Conservation (phyloP, 2,797 vertebrate genomes). For the Prionace glauca region DNA sequence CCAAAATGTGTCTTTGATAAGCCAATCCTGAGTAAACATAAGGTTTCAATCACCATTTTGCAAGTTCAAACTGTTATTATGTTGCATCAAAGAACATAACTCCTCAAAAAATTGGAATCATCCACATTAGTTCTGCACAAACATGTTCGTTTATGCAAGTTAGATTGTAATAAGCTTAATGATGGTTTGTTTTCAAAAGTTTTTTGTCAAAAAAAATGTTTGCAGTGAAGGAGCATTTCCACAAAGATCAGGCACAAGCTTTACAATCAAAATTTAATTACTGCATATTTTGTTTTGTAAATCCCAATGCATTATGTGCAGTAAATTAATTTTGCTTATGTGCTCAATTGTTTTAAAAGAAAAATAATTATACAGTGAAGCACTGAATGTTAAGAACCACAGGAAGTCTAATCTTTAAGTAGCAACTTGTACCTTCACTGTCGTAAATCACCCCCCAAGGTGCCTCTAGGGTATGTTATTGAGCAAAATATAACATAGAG, state of each 20-base stretch:
- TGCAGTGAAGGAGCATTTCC: too few species aligned
- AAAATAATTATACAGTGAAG: background rate
- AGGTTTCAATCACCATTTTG: background rate
- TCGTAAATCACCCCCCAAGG: background rate
- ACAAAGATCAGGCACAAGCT: background rate
- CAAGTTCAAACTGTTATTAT: background rate
- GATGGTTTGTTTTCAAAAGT: background rate
- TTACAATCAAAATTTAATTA: background rate
- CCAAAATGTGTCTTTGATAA: background rate
- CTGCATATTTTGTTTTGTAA: background rate
- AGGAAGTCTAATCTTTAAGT: background rate
- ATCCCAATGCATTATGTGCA: background rate
- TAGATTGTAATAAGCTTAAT: background rate
- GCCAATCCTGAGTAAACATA: background rate
- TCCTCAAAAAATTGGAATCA: background rate
- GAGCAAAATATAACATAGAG: background rate
- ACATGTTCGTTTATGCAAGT: background rate
- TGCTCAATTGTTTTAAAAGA: background rate
- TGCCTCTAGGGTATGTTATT: too few species aligned
- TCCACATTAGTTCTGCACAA: background rate
- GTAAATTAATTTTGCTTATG: background rate
- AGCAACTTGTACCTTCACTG: background rate
- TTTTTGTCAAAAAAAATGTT: background rate
- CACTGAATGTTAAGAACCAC: background rate
- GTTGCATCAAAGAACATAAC: background rate